A percentile compares a stretch with the other conserved stretches of the same genome.
phyloP scores from a whole-genome alignment of 2,797 vertebrate genomes.

The Neopelma chrysocephalum region DNA sequence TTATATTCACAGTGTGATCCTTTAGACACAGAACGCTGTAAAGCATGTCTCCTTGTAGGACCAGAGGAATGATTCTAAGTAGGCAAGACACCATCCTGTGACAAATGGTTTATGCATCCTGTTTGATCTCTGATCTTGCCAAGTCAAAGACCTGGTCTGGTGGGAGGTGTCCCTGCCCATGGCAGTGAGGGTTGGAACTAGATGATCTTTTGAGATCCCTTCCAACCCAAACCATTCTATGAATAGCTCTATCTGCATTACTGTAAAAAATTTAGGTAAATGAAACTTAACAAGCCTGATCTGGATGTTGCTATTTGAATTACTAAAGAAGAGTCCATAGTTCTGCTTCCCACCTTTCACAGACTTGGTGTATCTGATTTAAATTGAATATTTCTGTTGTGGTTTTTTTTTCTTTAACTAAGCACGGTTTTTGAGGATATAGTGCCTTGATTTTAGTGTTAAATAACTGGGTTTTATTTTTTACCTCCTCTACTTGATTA shows the following conservation, averaged over 20 bases:
- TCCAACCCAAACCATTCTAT: neutral
- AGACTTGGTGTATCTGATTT: neutral
- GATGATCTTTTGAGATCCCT: neutral
- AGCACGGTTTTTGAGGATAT: neutral
- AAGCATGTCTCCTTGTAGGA: neutral
- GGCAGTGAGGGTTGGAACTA: neutral
- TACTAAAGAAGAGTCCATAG: neutral
- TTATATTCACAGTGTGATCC: neutral
- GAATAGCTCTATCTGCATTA: neutral
- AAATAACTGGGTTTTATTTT: neutral
- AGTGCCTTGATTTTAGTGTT: neutral
- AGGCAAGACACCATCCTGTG: neutral
- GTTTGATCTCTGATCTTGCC: neutral
- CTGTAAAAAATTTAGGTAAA: neutral
- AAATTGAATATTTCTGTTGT: neutral
- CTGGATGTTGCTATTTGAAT: neutral
- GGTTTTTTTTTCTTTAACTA: neutral
- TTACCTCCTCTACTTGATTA: neutral
- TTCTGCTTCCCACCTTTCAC: neutral
- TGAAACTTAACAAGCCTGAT: neutral
- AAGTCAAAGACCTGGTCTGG: neutral
- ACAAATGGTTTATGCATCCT: neutral
- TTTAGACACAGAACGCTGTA: neutral
- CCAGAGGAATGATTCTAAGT: neutral
- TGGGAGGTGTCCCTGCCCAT: neutral